These are phyloP conservation scores for Ochotona princeps DNA, from an alignment of 2,113 vertebrate genomes.

Conservation along the genomic window DNA sequence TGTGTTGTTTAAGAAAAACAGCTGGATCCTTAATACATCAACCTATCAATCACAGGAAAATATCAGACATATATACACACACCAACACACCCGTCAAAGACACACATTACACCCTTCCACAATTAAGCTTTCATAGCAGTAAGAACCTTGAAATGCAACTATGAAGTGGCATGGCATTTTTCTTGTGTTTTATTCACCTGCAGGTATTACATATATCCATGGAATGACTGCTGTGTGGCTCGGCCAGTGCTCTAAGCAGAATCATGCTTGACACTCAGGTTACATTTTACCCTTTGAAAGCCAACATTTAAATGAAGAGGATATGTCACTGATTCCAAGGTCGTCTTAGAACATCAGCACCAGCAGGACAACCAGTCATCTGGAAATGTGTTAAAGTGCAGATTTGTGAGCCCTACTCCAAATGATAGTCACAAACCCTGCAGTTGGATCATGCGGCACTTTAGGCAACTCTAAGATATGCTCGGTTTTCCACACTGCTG, in stretches of 20 bases:
- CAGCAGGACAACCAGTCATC: not conserved
- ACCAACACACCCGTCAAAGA: not conserved
- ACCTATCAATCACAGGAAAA: constrained; percentile 37
- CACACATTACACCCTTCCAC: not conserved
- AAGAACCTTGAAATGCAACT: not conserved
- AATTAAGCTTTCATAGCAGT: not conserved
- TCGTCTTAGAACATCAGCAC: not conserved
- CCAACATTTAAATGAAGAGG: not conserved
- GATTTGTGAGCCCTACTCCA: not conserved
- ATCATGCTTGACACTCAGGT: not conserved
- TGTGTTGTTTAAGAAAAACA: not conserved
- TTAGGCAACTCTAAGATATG: not conserved
- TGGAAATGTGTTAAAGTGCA: not conserved
- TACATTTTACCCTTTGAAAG: not conserved
- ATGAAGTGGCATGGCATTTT: not conserved
- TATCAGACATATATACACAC: too few relatives aligned
- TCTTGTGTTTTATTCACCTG: not conserved
- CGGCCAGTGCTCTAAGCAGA: not conserved
- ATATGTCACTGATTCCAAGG: not conserved
- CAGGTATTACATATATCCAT: too few relatives aligned
- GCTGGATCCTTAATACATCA: constrained; percentile 24
- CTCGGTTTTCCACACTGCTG: not conserved
- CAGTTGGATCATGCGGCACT: not conserved
- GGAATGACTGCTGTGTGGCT: not conserved
- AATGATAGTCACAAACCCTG: not conserved